A percentile compares a stretch with the other conserved stretches of the same genome.
phyloP scores from a whole-genome alignment of 64 coral and sea anemone species.

The Pocillopora damicornis region DNA sequence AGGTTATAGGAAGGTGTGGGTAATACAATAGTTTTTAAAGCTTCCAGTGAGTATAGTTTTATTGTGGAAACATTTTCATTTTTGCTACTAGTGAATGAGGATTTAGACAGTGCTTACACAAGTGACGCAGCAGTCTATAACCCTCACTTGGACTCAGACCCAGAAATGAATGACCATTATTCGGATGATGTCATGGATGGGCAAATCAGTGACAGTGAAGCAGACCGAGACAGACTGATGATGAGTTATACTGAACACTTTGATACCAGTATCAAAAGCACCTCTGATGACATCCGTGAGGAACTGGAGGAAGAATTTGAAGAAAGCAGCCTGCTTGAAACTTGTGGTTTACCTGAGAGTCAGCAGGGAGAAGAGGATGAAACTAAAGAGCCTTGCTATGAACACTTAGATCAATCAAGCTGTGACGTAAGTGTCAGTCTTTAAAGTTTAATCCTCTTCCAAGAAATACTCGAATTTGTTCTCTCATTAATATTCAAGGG shows the following conservation, averaged over 20 bases:
- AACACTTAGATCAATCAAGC: neutral
- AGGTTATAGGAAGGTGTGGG: too few relatives aligned
- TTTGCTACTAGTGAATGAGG: neutral
- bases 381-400: neutral
- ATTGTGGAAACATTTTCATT: neutral
- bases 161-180: constrained; percentile 39
- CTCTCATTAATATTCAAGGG: too few relatives aligned
- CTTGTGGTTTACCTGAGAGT: constrained; percentile 26
- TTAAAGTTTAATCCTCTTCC: neutral
- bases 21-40: too few relatives aligned
- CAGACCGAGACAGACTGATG: constrained; percentile 15
- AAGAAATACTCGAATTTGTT: too few relatives aligned
- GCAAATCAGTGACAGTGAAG: constrained; percentile 44
- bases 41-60: too few relatives aligned
- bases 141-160: constrained; percentile 57
- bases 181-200: constrained; percentile 35
- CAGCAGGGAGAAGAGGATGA: constrained; percentile 24
- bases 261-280: neutral
- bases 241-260: constrained; percentile 23
- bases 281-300: constrained; percentile 24
- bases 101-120: constrained; percentile 38
- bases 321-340: neutral
- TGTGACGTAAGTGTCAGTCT: neutral
- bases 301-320: constrained; percentile 7
- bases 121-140: constrained; percentile 61